Evolutionary conservation across 2,797 vertebrate genomes (phyloP).

Genomic region (Hypotaenidia philippensis): DNA sequence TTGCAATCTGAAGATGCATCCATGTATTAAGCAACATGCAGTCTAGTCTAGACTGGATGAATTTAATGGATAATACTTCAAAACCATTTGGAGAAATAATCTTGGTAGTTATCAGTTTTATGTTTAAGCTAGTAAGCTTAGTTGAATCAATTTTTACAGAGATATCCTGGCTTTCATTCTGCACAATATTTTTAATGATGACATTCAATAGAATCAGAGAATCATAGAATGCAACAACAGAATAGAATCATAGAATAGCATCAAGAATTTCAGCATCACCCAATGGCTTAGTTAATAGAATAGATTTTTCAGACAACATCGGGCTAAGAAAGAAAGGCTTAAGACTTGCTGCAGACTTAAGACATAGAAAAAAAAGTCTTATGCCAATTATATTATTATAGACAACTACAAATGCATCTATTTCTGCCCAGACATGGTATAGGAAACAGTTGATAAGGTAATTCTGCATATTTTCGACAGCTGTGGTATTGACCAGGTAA

Average conservation of each 20-base stretch:
- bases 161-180: neutral
- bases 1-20: neutral
- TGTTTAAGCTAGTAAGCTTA: neutral
- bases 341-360: neutral
- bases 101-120: neutral
- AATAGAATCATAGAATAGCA: neutral
- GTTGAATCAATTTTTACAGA: neutral
- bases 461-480: neutral
- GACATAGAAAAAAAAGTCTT: neutral
- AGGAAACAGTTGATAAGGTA: neutral
- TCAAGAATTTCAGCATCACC: neutral
- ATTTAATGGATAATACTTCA: neutral
- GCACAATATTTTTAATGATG: neutral
- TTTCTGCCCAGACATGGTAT: neutral
- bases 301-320: neutral
- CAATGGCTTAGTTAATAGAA: neutral
- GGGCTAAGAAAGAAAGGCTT: neutral
- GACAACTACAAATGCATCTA: neutral
- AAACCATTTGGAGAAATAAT: neutral
- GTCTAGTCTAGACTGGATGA: neutral
- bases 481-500: neutral
- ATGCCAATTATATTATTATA: no score
- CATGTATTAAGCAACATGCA: neutral
- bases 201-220: neutral
- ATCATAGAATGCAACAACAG: no score